These are phyloP conservation scores for Coluber constrictor DNA, from an alignment of 2,797 vertebrate genomes.

Conservation along the genomic window DNA sequence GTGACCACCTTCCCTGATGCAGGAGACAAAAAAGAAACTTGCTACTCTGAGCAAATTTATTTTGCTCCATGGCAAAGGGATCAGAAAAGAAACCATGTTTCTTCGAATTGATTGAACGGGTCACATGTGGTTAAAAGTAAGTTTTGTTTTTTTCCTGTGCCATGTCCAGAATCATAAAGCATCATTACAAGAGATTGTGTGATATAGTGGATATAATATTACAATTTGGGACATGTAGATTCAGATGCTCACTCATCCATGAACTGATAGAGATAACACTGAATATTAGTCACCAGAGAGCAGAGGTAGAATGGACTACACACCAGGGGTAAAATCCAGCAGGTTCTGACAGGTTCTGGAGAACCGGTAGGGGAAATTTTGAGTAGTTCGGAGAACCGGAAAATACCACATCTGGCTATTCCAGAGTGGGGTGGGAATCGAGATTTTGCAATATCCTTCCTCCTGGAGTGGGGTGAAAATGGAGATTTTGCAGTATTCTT, in stretches of 20 bases:
- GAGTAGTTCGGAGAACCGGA: too few species aligned
- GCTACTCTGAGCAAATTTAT: neutral
- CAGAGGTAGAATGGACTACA: neutral
- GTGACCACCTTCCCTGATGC: neutral
- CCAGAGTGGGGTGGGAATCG: too few species aligned
- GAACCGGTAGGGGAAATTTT: too few species aligned
- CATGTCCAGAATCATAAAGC: neutral
- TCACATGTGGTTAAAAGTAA: neutral
- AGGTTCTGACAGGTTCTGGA: too few species aligned
- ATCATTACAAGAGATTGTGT: neutral
- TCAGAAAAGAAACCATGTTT: neutral
- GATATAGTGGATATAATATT: neutral
- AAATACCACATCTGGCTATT: too few species aligned
- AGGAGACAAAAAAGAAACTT: neutral
- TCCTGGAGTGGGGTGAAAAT: too few species aligned
- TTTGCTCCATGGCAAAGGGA: neutral
- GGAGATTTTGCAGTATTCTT: too few species aligned
- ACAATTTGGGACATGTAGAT: neutral
- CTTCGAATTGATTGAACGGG: constrained; percentile 13
- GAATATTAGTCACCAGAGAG: neutral
- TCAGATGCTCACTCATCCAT: neutral
- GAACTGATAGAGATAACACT: neutral
- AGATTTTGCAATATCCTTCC: too few species aligned
- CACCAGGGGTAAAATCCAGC: neutral
- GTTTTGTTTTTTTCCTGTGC: neutral